Base-by-base conservation (phyloP, 2,888 invertebrate genomes). In the Mycogona germanica region DNA sequence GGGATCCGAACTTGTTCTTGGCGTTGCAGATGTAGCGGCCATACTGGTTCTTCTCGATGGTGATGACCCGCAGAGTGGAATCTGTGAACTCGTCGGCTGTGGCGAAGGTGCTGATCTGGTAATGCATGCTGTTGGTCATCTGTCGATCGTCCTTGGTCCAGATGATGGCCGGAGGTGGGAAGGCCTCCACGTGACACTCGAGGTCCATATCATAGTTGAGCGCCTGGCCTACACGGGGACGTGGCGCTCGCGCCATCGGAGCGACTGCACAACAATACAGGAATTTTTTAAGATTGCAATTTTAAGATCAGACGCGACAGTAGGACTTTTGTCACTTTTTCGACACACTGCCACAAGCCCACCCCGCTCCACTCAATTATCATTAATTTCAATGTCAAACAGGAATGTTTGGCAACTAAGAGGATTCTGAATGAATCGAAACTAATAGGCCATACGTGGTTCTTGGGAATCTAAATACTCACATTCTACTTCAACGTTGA, bases 121-220 rank as follows among this genome's bases (percentile, higher is more conserved):
- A 87, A 73, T 92, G 91, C 65, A 91, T 91, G 69, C 91, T 91
- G 65, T 89, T 89, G 0, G 86, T 82, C 2, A 92, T 69, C 57
- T 82, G 80, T 0, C 81, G 74, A 51, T 88, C 88, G 62, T 74
- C 73, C 68, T 92, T 92, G 3, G 86, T 73, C 95, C 95, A 95
- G 1, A 80, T 78, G 59, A 95, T 88, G 1, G 87, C 87, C 0
- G 95, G 93, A 2, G 88, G 88, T 0, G 95, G 95, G 70, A 91
- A 92, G 0, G 93, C 93, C 67, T 89, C 89, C 14, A 92, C 85
- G 68, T 91, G 91, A 65, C 95, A 95, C 65, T 93, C 92, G 59
- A 95, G 69, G 64, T 92, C 88, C 83, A 92, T 91, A 63, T 93
- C 89, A 65, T 89, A 92, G 67, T 91, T 91, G 9, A 92, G 72